Percentiles rank a stretch among this genome's conserved stretches.
Evolutionary conservation across 2,888 invertebrate species (phyloP).

Genomic region (Pristionchus maxplancki): DNA sequence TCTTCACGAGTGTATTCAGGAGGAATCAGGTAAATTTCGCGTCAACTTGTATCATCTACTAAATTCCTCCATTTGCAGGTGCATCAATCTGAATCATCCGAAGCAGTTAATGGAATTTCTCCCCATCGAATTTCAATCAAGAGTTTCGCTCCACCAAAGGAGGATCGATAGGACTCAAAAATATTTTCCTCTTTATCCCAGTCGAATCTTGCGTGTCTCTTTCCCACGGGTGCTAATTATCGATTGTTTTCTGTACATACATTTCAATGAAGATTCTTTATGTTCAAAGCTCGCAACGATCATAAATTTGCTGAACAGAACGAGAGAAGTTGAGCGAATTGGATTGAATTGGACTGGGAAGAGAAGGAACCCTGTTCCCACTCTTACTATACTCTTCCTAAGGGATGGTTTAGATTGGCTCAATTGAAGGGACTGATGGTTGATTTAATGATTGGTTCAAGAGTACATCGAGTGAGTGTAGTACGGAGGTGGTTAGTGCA

Average conservation of each 20-base stretch:
- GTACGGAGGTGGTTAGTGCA: neutral
- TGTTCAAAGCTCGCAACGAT: slow-evolving; percentile 21
- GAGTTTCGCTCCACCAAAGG: slow-evolving; percentile 37
- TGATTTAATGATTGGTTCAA: neutral
- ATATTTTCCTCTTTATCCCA: neutral
- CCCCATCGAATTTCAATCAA: slow-evolving; percentile 49
- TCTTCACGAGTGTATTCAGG: slow-evolving; percentile 55
- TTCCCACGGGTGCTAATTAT: slow-evolving; percentile 37
- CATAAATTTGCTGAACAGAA: neutral
- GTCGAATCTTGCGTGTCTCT: neutral
- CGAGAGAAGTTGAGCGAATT: neutral
- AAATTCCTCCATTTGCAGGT: neutral
- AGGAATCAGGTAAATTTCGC: slow-evolving; percentile 8
- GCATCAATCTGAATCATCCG: slow-evolving; percentile 17
- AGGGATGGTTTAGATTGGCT: neutral
- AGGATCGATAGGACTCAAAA: neutral
- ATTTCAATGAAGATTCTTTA: slow-evolving; percentile 34
- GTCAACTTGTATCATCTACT: neutral
- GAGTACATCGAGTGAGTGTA: neutral
- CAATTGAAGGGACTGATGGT: slow-evolving; percentile 1
- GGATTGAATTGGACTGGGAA: neutral
- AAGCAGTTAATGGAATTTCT: slow-evolving; percentile 12
- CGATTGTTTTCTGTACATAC: slow-evolving; percentile 48
- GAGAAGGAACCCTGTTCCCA: neutral
- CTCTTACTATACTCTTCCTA: slow-evolving; percentile 27